Evolutionary conservation across 2,797 vertebrate species (phyloP).

Genomic region (Characodon lateralis): DNA sequence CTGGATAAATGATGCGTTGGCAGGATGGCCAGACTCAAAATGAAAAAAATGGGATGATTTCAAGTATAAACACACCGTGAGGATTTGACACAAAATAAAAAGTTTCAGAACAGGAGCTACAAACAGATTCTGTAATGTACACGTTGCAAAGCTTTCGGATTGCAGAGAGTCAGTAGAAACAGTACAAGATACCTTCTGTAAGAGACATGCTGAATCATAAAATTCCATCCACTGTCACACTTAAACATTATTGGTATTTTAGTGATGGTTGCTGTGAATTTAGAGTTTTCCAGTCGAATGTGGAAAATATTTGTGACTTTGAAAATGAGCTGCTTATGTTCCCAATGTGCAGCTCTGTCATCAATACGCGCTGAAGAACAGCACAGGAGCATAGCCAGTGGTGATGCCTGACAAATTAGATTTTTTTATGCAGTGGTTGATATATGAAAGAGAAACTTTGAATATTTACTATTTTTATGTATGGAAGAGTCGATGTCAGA

Average conservation of each 20-base stretch:
- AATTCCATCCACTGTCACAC: constrained; percentile 35
- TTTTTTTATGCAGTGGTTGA: constrained; percentile 7
- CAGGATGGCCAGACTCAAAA: constrained; percentile 50
- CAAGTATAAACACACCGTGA: constrained; percentile 36
- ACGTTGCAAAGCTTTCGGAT: constrained; percentile 47
- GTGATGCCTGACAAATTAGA: constrained; percentile 28
- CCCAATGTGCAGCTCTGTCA: constrained; percentile 14
- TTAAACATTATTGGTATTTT: constrained; percentile 42
- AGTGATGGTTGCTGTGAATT: constrained; percentile 13
- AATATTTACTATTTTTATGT: constrained; percentile 39
- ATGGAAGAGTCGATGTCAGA: constrained; percentile 37
- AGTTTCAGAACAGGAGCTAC: constrained; percentile 54
- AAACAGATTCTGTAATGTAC: constrained; percentile 50
- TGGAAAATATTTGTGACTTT: constrained; percentile 39
- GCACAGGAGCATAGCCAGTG: not conserved
- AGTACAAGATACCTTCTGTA: constrained; percentile 61
- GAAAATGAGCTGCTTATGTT: constrained; percentile 28
- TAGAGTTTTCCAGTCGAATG: constrained; percentile 16
- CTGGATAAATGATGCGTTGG: constrained; percentile 57
- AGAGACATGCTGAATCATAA: constrained; percentile 34
- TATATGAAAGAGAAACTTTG: constrained; percentile 32
- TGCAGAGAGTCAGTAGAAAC: constrained; percentile 48
- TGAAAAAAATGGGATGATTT: constrained; percentile 45
- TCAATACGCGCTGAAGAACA: not conserved
- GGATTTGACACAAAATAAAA: constrained; percentile 64